These are phyloP conservation scores for Lasiurus borealis DNA, from an alignment of 2,113 vertebrate species.

Conservation along the genomic window DNA sequence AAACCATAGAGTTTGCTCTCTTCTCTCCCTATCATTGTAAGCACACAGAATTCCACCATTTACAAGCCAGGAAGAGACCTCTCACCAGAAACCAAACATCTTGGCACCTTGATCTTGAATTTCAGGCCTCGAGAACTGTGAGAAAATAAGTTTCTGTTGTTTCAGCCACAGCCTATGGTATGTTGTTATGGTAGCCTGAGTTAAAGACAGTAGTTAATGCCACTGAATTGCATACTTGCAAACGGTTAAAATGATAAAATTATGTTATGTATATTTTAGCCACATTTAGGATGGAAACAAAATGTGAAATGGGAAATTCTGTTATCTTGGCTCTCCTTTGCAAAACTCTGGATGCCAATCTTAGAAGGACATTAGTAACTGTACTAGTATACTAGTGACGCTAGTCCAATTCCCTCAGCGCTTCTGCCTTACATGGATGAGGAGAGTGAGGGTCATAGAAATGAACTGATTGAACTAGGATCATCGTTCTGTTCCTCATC, in stretches of 20 bases:
- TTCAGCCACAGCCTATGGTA: neutral
- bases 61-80: neutral
- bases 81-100: neutral
- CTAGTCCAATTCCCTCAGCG: neutral
- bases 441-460: neutral
- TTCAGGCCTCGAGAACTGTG: neutral
- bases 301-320: constrained; percentile 20
- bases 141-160: neutral
- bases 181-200: constrained; percentile 13
- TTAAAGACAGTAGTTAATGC: neutral
- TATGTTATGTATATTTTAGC: neutral
- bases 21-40: neutral
- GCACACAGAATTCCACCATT: neutral
- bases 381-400: neutral
- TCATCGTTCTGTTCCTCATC: neutral
- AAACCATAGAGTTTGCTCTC: neutral
- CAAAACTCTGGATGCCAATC: neutral
- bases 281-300: neutral
- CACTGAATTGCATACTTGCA: neutral
- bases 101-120: neutral
- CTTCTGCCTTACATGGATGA: constrained; percentile 1
- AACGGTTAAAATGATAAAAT: neutral
- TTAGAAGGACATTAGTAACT: constrained; percentile 40
- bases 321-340: constrained; percentile 38
- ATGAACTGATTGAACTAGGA: neutral